Percentiles rank a stretch among this genome's conserved stretches.
Conservation (phyloP, 2,888 invertebrate genomes). For the Alloplasta piceator region DNA sequence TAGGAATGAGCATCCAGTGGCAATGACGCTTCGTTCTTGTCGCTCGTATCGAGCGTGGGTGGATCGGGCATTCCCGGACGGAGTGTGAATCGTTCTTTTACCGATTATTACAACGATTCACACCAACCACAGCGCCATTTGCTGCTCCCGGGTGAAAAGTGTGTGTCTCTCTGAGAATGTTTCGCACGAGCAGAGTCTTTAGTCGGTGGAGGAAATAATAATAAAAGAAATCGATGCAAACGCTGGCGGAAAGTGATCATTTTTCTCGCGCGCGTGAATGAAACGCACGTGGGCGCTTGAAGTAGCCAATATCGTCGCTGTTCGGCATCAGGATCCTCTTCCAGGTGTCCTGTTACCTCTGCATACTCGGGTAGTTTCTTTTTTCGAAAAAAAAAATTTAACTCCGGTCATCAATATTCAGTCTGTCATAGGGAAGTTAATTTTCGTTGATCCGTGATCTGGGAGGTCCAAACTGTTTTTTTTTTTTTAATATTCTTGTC, state of each 20-base stretch:
- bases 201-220: no score
- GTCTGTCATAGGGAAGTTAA: no score
- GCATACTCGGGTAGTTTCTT: no score
- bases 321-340: slow-evolving; percentile 23
- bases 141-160: slow-evolving; percentile 53
- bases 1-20: not conserved
- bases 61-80: slow-evolving; percentile 36
- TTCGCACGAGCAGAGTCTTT: slow-evolving; percentile 33
- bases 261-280: slow-evolving; percentile 53
- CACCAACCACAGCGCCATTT: slow-evolving; percentile 16
- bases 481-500: no score
- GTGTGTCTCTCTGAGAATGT: slow-evolving; percentile 33
- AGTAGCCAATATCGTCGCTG: slow-evolving; percentile 50
- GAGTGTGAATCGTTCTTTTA: slow-evolving; percentile 48
- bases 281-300: slow-evolving; percentile 56
- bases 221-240: slow-evolving; percentile 1
- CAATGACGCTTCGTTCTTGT: slow-evolving; percentile 17
- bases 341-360: slow-evolving; percentile 50
- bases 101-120: slow-evolving; percentile 57
- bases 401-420: no score
- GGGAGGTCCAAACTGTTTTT: no score
- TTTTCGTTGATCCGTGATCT: no score
- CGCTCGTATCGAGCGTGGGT: slow-evolving; percentile 45
- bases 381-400: no score
- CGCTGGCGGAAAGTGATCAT: slow-evolving; percentile 53